phyloP scores from a whole-genome alignment of 2,888 invertebrate genomes.

The Euphydryas editha region DNA sequence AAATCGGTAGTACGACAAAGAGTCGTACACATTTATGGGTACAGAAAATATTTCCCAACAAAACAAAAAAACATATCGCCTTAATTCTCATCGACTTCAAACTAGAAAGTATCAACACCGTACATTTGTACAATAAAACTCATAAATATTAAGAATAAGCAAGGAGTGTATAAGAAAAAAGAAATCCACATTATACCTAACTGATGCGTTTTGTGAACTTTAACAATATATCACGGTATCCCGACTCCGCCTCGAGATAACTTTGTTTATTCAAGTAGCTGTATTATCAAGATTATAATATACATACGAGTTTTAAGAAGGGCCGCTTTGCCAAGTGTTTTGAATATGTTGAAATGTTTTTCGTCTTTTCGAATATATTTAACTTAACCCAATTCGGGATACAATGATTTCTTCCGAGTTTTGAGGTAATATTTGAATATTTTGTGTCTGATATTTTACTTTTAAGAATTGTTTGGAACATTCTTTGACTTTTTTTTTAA shows the following conservation, averaged over 20 bases:
- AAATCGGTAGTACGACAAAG: too few species aligned
- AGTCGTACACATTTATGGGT: background rate
- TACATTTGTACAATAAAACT: constrained; percentile 20
- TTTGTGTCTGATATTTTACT: background rate
- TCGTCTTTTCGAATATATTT: constrained; percentile 24
- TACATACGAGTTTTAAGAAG: constrained; percentile 26
- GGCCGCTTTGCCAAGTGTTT: constrained; percentile 35
- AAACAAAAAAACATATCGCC: background rate
- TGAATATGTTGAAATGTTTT: constrained; percentile 37
- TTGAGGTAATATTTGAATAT: background rate
- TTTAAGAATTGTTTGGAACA: background rate
- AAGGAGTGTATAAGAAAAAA: constrained; percentile 17
- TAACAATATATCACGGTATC: constrained; percentile 36
- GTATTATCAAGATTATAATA: constrained; percentile 36
- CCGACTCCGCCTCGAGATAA: constrained; percentile 30
- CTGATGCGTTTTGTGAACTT: constrained; percentile 59
- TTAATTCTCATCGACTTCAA: background rate
- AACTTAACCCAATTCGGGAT: constrained; percentile 28
- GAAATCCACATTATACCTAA: constrained; percentile 46
- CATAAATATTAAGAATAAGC: constrained; percentile 34
- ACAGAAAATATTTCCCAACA: too few species aligned
- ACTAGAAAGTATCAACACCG: background rate
- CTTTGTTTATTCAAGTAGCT: constrained; percentile 40
- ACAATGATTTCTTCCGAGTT: background rate
- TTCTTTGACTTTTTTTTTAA: background rate